These are phyloP conservation scores for Amia ocellicauda DNA, from an alignment of 2,113 vertebrate genomes.

Conservation along the genomic window DNA sequence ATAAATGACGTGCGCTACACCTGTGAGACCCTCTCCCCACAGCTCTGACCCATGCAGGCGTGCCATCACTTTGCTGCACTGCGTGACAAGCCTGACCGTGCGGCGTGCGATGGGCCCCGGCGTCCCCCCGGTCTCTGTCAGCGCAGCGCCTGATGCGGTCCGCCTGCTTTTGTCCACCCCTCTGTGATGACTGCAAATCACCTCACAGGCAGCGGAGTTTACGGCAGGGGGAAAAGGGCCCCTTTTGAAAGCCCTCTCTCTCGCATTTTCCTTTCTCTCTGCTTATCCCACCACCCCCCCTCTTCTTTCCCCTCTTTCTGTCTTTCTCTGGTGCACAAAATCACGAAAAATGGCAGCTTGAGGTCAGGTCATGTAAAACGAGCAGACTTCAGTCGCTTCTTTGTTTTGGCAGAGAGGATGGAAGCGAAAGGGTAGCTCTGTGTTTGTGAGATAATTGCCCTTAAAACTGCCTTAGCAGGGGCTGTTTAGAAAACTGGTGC, in stretches of 20 bases:
- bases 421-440: constrained; percentile 38
- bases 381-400: constrained; percentile 51
- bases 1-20: no score
- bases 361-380: constrained; percentile 60
- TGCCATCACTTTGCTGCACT: neutral
- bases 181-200: constrained; percentile 43
- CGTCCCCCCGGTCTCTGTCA: neutral
- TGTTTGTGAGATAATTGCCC: constrained; percentile 49
- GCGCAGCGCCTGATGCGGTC: constrained; percentile 26
- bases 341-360: constrained; percentile 54
- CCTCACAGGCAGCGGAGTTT: constrained; percentile 39
- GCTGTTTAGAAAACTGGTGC: constrained; percentile 27
- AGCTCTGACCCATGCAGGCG: no score
- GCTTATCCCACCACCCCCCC: constrained; percentile 34
- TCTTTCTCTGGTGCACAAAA: constrained; percentile 53
- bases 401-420: constrained; percentile 50
- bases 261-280: constrained; percentile 54
- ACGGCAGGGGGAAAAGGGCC: constrained; percentile 37
- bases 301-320: constrained; percentile 39
- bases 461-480: constrained; percentile 27
- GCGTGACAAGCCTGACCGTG: neutral
- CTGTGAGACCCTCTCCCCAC: no score
- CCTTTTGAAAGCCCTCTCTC: constrained; percentile 54
- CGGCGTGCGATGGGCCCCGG: neutral
- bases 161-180: constrained; percentile 36